Evolutionary conservation across 2,797 vertebrate genomes (phyloP), one percentile per base, ranked within the genome.

Genomic region (Australoheros facetus): DNA sequence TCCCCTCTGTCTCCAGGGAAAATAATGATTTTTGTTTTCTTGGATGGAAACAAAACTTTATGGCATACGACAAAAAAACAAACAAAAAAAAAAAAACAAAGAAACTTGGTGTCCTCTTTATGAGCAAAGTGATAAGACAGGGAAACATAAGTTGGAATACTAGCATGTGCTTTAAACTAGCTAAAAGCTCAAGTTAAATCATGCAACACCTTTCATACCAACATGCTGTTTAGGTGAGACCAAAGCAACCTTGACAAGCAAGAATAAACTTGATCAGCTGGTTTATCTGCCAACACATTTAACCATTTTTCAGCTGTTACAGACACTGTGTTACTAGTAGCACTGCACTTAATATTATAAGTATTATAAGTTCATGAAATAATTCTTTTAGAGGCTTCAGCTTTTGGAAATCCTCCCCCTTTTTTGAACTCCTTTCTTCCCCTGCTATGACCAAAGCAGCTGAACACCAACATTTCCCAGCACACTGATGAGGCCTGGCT

Each of bases 41-140:
- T 48, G 7, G 10, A 26, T 56, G 4, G 17, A 59, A 71, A 74
- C 11, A 13, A 75, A 80, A 32, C 56, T 59, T 55, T 39, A 34
- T 21, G 32, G 32, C 3, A 77, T 9, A 19, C 30, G 17, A 62
- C 23, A 28, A 28, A 23, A 55, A 34, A 3, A 3, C 34, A 21
- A 19, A 12, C 0, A 0, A 6, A 58, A 58, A 11, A 2, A 4
- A 4, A 12, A 7, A 42, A 13, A 4, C 5, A 2, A 37, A 79
- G 21, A 19, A 0, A 71, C 3, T 11, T 39, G 0, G 26, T 73
- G 21, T 42, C 30, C 5, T 30, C 32, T 54, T 66, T 19, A 64
- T 26, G 39, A 45, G 23, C 8, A 64, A 39, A 42, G 42, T 64
- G 21, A 28, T 45, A 45, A 48, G 14, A 7, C 16, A 66, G 16